Conservation (phyloP, 2,113 vertebrate species). For the Myotis yumanensis region DNA sequence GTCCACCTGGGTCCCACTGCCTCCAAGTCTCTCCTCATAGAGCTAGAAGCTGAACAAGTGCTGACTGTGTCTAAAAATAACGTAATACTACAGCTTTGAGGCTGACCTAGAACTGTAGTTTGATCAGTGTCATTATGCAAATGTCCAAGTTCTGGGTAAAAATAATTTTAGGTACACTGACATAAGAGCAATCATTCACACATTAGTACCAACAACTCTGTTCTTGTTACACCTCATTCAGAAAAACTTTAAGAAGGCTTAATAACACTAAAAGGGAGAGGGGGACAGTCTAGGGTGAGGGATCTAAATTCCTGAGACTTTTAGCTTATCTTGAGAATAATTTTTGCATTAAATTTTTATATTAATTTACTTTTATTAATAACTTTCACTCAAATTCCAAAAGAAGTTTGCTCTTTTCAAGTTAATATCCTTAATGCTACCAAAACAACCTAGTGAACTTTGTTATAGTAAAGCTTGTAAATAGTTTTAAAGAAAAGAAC, state of each 20-base stretch:
- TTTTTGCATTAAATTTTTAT: conserved; percentile 30
- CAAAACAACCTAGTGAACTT: background rate
- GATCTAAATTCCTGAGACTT: conserved; percentile 29
- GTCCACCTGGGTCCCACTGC: background rate
- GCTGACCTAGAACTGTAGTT: background rate
- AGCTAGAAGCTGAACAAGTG: background rate
- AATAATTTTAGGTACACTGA: background rate
- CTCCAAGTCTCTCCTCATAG: background rate
- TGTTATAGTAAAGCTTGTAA: conserved; percentile 33
- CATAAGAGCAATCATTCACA: background rate
- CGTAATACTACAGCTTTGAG: background rate
- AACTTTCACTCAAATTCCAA: conserved; percentile 42
- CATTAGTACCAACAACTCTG: background rate
- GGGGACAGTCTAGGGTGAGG: background rate
- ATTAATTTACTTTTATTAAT: background rate
- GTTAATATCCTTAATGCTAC: background rate
- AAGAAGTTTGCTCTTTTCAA: background rate
- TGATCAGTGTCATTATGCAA: background rate
- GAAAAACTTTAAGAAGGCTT: conserved; percentile 26
- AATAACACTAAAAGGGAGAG: background rate
- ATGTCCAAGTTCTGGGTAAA: conserved; percentile 41
- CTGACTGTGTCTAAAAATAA: background rate
- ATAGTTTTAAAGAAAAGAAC: conserved; percentile 4
- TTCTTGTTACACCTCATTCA: background rate
- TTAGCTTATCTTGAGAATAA: conserved; percentile 7